A percentile compares a stretch with the other conserved stretches of the same genome.
Evolutionary conservation across 2,888 invertebrate species (phyloP).

Genomic region (Drosophila testacea): DNA sequence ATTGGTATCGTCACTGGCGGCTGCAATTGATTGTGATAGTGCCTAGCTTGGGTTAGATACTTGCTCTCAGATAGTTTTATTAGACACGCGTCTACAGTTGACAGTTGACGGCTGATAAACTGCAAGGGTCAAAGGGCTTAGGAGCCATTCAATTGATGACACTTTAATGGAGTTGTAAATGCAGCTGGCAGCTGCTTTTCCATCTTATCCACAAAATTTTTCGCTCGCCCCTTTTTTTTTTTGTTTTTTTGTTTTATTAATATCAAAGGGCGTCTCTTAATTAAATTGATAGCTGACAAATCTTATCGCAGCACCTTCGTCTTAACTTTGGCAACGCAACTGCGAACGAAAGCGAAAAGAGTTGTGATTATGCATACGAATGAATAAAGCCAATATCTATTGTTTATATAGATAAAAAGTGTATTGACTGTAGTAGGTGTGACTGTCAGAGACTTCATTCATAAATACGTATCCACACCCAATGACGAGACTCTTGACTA

Average conservation of each 20-base stretch:
- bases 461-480: constrained; percentile 56
- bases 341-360: constrained; percentile 61
- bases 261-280: constrained; percentile 15
- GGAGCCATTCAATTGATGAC: constrained; percentile 51
- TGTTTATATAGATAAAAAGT: constrained; percentile 74
- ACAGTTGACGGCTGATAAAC: constrained; percentile 43
- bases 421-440: constrained; percentile 53
- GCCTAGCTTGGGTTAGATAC: constrained; percentile 42
- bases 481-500: constrained; percentile 44
- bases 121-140: constrained; percentile 49
- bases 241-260: neutral
- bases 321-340: constrained; percentile 13
- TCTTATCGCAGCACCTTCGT: constrained; percentile 13
- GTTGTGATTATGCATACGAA: constrained; percentile 58
- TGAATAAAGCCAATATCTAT: constrained; percentile 66
- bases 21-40: constrained; percentile 59
- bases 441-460: constrained; percentile 71
- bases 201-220: constrained; percentile 35
- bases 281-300: constrained; percentile 21
- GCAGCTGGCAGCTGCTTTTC: constrained; percentile 61
- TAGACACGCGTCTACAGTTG: constrained; percentile 73
- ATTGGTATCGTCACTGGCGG: constrained; percentile 29
- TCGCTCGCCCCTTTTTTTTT: neutral
- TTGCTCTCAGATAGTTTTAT: constrained; percentile 67
- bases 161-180: constrained; percentile 72